Evolutionary conservation across 1,140 invertebrate genomes (phyloP), one percentile per base, ranked within the genome.

Genomic region (Dufourea novaeangliae): DNA sequence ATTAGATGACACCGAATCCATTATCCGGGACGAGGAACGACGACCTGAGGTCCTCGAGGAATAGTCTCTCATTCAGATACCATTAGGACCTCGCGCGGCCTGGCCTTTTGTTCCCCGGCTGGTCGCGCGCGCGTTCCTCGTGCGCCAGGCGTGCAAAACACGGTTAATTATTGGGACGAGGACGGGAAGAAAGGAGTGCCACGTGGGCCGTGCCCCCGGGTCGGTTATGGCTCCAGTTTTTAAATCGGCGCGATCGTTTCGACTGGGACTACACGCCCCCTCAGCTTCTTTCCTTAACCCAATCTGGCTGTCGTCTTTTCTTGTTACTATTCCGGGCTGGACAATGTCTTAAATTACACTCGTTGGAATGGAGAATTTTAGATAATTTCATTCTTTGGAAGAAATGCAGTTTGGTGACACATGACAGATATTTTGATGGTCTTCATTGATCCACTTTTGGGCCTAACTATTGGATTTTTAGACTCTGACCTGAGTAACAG

Each of bases 1-100:
- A 92, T 92, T 89, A 88, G 91, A 92, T 91, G 90, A 92, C 91
- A 91, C 88, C 90, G 90, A 91, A 92, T 92, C 90, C 91, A 92
- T 92, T 92, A 92, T 86, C 82, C 83, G 81, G 67, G 88, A 90
- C 83, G 85, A 90, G 90, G 82, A 88, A 83, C 80, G 84, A 82
- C 86, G 85, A 81, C 83, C 84, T n/a, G 8, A n/a, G 46, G 86
- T 88, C 89, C 85, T 85, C 86, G 74, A 88, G 88, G 86, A 88
- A 85, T 87, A 82, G 83, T 84, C 78, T 85, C 76, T 85, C 76
- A 81, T 88, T 89, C 84, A 74, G 80, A 86, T 87, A 82, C 85
- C 89, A 89, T 90, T 89, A 90, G 83, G 82, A 80, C 72, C 82
- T 41, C n/a, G n/a, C n/a, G n/a, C 25, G 12, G 70, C 39, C 29